These are phyloP conservation scores for Eupithecia pulchellata DNA, from an alignment of 2,888 invertebrate genomes.

Conservation along the genomic window DNA sequence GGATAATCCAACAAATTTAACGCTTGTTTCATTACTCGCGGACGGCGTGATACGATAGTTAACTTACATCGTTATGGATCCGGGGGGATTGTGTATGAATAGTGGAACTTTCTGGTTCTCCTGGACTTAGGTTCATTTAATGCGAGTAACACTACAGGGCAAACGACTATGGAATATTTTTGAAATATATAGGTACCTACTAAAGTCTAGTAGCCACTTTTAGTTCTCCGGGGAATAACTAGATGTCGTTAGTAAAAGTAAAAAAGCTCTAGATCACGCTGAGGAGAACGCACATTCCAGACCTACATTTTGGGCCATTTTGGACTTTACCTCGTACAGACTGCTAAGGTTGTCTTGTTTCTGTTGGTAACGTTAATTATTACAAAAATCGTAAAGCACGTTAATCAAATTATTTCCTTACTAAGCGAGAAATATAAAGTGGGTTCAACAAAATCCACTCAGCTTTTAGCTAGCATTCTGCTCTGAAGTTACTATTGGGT, in stretches of 20 bases:
- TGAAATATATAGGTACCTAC: not conserved
- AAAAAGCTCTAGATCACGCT: no score
- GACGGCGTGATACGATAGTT: constrained; percentile 50
- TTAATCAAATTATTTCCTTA: not conserved
- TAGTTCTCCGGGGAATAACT: no score
- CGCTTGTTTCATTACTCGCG: constrained; percentile 69
- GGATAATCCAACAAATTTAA: constrained; percentile 75
- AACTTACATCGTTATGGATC: constrained; percentile 48
- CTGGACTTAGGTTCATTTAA: constrained; percentile 16
- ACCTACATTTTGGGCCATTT: no score
- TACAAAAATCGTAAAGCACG: constrained; percentile 1
- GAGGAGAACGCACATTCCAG: no score
- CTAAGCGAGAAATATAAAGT: constrained; percentile 25
- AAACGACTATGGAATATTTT: not conserved
- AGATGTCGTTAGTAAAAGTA: no score
- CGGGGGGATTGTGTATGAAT: constrained; percentile 40
- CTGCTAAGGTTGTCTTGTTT: not conserved
- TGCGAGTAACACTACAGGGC: not conserved
- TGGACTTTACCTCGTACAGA: no score
- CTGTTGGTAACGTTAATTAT: not conserved
- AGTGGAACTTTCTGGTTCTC: constrained; percentile 29
- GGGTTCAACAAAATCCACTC: constrained; percentile 21
- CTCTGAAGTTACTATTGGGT: not conserved
- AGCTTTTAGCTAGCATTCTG: constrained; percentile 22
- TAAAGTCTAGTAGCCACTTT: no score